Evolutionary conservation across 2,797 vertebrate species (phyloP).

Genomic region (Sebastes nivosus): DNA sequence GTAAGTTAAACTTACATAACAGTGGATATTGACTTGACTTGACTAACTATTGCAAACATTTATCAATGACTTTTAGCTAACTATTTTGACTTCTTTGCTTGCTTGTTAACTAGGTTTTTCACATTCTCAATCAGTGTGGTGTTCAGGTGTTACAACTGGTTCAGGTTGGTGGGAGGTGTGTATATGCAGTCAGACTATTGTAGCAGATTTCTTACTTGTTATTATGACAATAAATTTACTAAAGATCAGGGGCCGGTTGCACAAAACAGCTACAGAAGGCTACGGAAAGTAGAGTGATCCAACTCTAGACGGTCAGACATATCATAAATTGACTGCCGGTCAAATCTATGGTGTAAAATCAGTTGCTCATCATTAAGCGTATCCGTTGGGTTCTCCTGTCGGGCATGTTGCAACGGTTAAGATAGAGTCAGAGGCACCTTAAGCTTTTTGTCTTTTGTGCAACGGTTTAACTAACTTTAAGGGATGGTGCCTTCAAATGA

Average conservation of each 20-base stretch:
- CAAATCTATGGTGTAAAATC: no score
- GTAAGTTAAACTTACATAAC: not conserved
- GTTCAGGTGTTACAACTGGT: not conserved
- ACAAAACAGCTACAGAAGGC: no score
- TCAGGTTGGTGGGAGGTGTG: not conserved
- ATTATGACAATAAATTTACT: not conserved
- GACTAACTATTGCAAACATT: no score
- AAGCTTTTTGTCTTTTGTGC: no score
- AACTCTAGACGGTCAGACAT: accelerated
- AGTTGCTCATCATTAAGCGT: not conserved
- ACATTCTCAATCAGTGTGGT: not conserved
- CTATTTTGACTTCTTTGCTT: not conserved
- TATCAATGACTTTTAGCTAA: accelerated
- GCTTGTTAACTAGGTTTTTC: not conserved
- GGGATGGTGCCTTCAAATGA: no score
- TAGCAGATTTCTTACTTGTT: not conserved
- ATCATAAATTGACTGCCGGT: no score
- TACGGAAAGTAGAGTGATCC: no score
- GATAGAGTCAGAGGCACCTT: no score
- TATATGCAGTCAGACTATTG: not conserved
- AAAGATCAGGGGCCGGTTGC: not conserved
- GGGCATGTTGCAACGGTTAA: no score
- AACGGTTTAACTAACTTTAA: no score
- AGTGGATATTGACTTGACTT: not conserved
- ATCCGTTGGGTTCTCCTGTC: no score